phyloP scores from a whole-genome alignment of 1,140 invertebrate genomes.

The Mercenaria mercenaria region DNA sequence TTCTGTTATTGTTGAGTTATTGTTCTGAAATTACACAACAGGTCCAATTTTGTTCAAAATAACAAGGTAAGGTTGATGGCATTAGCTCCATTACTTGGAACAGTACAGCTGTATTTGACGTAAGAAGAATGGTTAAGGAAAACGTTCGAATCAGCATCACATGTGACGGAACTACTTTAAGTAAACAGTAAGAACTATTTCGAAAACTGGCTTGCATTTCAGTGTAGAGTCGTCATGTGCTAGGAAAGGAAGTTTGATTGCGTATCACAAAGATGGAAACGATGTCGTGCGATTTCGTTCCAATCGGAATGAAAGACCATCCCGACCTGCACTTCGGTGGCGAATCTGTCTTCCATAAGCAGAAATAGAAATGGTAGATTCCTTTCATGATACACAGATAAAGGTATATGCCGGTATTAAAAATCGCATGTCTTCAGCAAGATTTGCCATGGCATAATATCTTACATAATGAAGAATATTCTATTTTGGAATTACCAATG shows the following conservation, averaged over 20 bases:
- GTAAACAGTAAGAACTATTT: background rate
- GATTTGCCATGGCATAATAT: background rate
- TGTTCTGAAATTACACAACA: background rate
- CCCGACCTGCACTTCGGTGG: background rate
- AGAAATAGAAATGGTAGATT: background rate
- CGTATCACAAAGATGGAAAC: background rate
- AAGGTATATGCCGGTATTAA: background rate
- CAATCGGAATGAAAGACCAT: background rate
- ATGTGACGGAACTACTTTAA: background rate
- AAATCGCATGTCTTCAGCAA: background rate
- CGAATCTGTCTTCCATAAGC: background rate
- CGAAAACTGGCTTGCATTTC: background rate
- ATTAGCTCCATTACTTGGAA: background rate
- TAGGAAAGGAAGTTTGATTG: background rate
- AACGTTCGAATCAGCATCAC: background rate
- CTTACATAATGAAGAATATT: slow-evolving; percentile 12
- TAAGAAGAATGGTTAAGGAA: background rate
- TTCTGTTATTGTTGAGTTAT: background rate
- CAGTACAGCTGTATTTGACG: background rate
- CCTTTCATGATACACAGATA: background rate
- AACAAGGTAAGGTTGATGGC: background rate
- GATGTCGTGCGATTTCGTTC: background rate
- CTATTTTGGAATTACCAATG: slow-evolving; percentile 13
- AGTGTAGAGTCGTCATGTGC: background rate
- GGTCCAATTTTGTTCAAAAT: background rate